Evolutionary conservation across 2,888 invertebrate genomes (phyloP).

Genomic region (Choreutis nemorana): DNA sequence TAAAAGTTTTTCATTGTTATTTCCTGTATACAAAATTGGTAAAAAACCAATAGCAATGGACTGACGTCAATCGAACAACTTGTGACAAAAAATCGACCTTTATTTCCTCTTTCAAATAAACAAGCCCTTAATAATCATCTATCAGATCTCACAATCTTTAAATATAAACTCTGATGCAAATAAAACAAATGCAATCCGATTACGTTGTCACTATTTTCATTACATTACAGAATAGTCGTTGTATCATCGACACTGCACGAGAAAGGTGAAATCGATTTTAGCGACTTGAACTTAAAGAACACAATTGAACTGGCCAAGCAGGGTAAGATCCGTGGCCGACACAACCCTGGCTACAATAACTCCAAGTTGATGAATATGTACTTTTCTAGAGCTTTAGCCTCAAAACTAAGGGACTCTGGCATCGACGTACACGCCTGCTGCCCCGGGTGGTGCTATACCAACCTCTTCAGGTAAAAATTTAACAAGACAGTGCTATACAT

Average conservation of each 20-base stretch:
- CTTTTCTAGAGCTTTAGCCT: constrained; percentile 72
- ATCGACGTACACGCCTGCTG: constrained; percentile 75
- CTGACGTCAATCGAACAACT: too few species aligned
- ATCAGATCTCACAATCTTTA: too few species aligned
- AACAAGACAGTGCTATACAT: too few species aligned
- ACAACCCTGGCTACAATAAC: constrained; percentile 74
- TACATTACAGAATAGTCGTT: constrained; percentile 70
- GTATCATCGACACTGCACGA: constrained; percentile 78
- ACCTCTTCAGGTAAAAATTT: constrained; percentile 76
- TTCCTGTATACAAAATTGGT: too few species aligned
- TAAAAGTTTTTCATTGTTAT: too few species aligned
- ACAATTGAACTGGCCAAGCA: constrained; percentile 43
- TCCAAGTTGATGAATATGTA: constrained; percentile 82
- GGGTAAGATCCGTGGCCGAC: constrained; percentile 27
- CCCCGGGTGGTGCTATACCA: constrained; percentile 83
- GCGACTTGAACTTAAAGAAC: constrained; percentile 70
- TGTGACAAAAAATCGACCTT: too few species aligned
- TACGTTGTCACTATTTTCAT: too few species aligned
- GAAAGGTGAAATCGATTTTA: constrained; percentile 71
- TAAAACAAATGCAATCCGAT: too few species aligned
- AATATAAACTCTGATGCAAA: too few species aligned
- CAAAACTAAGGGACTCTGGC: constrained; percentile 57
- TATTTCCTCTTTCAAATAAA: too few species aligned
- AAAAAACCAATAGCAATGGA: too few species aligned
- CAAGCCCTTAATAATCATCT: too few species aligned